Base-by-base conservation (phyloP, 2,888 invertebrate species). In the Scaptomyza caliginosa region DNA sequence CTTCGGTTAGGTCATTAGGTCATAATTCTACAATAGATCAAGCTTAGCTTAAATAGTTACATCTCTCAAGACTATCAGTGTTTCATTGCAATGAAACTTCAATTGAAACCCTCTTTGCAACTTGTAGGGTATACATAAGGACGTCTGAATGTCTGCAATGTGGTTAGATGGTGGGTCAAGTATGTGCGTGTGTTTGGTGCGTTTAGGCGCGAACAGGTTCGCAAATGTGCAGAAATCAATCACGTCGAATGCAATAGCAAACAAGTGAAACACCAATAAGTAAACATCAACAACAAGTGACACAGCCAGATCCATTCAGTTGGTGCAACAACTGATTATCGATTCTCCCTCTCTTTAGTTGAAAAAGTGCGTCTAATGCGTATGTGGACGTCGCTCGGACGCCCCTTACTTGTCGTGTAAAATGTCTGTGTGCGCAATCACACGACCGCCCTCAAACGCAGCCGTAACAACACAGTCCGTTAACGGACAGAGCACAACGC, bases 341-440 rank as follows among this genome's bases (percentile, higher is more conserved):
- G 42, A 42, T 42, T 19, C 26, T 11, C 17, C 6, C 26, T 21
- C 26, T 19, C 21, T 11, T 26, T 38, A 13, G 43, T 40, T 21
- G 51, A 21, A 32, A 43, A 48, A 67, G 62, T 59, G 56, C 59
- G 55, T 67, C 77, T 74, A 50, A 73, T 74, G 74, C 54, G 59
- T 43, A 42, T 43, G 52, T 49, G 72, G 57, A 51, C 55, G 56
- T 49, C 51, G 26, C 19, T 17, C 28, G 56, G 51, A 60, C 55
- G 51, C 34, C 51, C 48, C 21, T 59, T 67, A 62, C 58, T 82
- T 77, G 86, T 81, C 77, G 67, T 77, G 75, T 75, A 90, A 89
- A 78, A 91, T 91, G 91, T 90, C 91, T 65, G 88, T 91, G 88
- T 91, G 91, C 77, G 90, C 90, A 32, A 88, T 88, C 34, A 69